Percentiles rank a stretch among this genome's conserved stretches.
phyloP scores from a whole-genome alignment of 53 echinoderm and acorn worm species.

The Holothuria scabra region DNA sequence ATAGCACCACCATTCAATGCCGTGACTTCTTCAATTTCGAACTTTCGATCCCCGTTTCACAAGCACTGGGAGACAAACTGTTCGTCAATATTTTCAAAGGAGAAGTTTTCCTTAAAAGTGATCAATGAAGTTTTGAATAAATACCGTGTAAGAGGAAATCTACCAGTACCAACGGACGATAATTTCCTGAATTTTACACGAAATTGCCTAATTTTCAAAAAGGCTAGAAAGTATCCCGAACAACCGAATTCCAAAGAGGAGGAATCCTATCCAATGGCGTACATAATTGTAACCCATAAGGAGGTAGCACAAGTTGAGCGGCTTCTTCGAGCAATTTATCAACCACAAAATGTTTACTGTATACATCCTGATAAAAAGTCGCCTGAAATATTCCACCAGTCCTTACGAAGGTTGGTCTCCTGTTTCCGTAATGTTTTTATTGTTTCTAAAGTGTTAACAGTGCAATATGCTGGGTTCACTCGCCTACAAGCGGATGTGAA shows the following conservation, averaged over 20 bases:
- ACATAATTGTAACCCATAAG: slow-evolving; percentile 14
- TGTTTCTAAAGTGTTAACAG: slow-evolving; percentile 3
- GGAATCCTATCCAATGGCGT: slow-evolving; percentile 10
- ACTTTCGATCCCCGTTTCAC: not conserved
- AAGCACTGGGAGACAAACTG: no score
- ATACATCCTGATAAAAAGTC: not conserved
- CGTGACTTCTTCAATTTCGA: no score
- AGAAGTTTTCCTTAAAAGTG: slow-evolving; percentile 8
- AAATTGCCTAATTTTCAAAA: slow-evolving; percentile 49
- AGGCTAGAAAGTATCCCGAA: slow-evolving; percentile 32
- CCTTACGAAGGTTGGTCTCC: slow-evolving; percentile 21
- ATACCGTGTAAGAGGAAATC: not conserved
- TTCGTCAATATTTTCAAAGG: slow-evolving; percentile 25
- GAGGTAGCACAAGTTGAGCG: slow-evolving; percentile 63
- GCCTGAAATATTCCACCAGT: slow-evolving; percentile 8
- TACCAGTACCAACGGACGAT: slow-evolving; percentile 42
- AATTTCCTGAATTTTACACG: slow-evolving; percentile 1
- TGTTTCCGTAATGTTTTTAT: slow-evolving; percentile 15
- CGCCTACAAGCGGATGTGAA: slow-evolving; percentile 61
- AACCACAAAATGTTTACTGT: slow-evolving; percentile 75
- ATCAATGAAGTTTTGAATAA: not conserved
- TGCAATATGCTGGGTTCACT: slow-evolving; percentile 82
- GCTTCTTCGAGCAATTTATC: slow-evolving; percentile 55
- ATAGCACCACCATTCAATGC: no score
- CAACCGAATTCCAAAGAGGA: slow-evolving; percentile 53